Evolutionary conservation across 2,888 invertebrate species (phyloP).

Genomic region (Timandra comae): DNA sequence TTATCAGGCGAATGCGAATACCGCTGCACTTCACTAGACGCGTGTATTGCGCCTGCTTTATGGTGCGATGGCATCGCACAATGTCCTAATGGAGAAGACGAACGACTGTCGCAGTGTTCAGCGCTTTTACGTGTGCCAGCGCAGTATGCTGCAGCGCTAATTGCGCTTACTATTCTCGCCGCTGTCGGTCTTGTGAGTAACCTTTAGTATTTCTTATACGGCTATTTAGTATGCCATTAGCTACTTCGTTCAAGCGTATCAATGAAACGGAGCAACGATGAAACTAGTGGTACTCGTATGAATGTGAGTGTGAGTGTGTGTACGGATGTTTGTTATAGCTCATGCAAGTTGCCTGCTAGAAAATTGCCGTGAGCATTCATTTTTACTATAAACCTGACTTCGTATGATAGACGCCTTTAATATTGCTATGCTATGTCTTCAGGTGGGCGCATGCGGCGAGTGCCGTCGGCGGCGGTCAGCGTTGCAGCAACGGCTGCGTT

Average conservation of each 20-base stretch:
- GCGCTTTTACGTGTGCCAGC: slow-evolving; percentile 86
- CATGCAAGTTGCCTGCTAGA: too few relatives aligned
- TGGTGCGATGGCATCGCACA: slow-evolving; percentile 89
- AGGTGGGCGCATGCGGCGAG: slow-evolving; percentile 69
- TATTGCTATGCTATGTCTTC: too few relatives aligned
- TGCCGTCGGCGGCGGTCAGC: slow-evolving; percentile 84
- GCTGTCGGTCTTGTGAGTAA: slow-evolving; percentile 70
- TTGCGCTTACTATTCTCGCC: slow-evolving; percentile 67
- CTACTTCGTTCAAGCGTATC: too few relatives aligned
- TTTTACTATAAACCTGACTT: too few relatives aligned
- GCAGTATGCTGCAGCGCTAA: slow-evolving; percentile 79
- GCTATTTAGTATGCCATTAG: too few relatives aligned
- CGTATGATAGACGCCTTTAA: too few relatives aligned
- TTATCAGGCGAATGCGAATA: slow-evolving; percentile 84
- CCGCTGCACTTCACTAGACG: slow-evolving; percentile 87
- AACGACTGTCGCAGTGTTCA: slow-evolving; percentile 87
- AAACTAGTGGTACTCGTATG: too few relatives aligned
- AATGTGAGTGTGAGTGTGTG: too few relatives aligned
- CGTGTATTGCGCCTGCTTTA: slow-evolving; percentile 85
- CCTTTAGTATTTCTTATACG: too few relatives aligned
- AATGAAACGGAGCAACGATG: too few relatives aligned
- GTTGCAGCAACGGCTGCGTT: slow-evolving; percentile 86
- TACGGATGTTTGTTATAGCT: too few relatives aligned
- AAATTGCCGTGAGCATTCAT: too few relatives aligned
- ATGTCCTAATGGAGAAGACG: slow-evolving; percentile 88